Evolutionary conservation across 2,113 vertebrate species (phyloP).

Genomic region (Grantiella picta): DNA sequence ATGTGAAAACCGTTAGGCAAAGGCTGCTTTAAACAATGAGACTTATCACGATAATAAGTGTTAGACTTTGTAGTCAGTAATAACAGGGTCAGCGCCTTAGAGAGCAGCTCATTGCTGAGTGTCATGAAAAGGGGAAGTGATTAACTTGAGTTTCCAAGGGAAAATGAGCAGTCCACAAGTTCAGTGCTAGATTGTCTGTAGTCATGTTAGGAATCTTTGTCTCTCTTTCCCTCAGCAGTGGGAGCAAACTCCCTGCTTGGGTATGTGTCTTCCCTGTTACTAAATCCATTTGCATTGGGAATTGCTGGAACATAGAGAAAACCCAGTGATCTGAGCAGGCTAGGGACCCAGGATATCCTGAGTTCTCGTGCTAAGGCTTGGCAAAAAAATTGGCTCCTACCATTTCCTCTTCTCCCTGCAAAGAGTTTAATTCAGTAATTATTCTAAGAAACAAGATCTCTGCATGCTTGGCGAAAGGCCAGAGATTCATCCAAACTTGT

Average conservation of each 20-base stretch:
- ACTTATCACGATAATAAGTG: neutral
- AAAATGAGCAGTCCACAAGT: conserved; percentile 7
- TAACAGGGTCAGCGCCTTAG: conserved; percentile 18
- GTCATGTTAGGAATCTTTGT: neutral
- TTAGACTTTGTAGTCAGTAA: neutral
- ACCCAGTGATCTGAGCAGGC: neutral
- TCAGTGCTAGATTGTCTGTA: neutral
- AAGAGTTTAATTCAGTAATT: conserved; percentile 51
- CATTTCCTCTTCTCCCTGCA: conserved; percentile 42
- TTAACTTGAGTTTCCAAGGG: conserved; percentile 27
- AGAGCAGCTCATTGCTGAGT: neutral
- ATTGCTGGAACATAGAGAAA: neutral
- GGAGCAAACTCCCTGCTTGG: neutral
- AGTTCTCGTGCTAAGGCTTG: neutral
- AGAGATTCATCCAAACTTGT: conserved; percentile 35
- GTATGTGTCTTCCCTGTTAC: neutral
- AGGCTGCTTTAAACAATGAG: neutral
- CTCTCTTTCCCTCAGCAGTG: neutral
- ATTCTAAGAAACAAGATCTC: conserved; percentile 48
- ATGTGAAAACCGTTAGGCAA: neutral
- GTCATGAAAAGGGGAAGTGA: conserved; percentile 18
- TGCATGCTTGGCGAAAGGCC: conserved; percentile 4
- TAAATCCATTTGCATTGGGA: neutral
- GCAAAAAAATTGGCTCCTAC: neutral
- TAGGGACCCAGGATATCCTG: neutral